phyloP scores from a whole-genome alignment of 2,113 vertebrate species.

The Psittacus erithacus region DNA sequence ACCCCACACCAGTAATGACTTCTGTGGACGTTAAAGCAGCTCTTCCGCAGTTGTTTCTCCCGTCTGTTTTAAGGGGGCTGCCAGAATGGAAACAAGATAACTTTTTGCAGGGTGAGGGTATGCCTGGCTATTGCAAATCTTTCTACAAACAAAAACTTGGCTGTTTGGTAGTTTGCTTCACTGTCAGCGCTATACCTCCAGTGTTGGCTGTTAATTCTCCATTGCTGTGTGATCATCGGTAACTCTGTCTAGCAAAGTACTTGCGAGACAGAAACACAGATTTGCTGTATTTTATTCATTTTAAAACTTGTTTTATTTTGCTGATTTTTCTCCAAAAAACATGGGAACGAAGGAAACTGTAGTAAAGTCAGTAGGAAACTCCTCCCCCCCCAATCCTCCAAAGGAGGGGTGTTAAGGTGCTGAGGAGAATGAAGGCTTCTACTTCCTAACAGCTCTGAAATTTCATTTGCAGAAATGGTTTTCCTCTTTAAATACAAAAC shows the following conservation, averaged over 20 bases:
- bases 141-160: not conserved
- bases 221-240: not conserved
- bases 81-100: not conserved
- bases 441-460: constrained; percentile 24
- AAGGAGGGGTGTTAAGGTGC: not conserved
- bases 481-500: not conserved
- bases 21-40: constrained; percentile 40
- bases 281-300: not conserved
- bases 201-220: not conserved
- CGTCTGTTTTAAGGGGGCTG: not conserved
- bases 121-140: not conserved
- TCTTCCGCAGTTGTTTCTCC: not conserved
- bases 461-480: constrained; percentile 59
- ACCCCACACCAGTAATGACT: not conserved
- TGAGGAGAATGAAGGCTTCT: not conserved
- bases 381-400: not conserved
- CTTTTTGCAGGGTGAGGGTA: not conserved
- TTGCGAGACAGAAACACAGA: not conserved
- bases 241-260: not conserved
- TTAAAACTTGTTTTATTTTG: not conserved
- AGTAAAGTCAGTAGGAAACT: not conserved
- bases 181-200: rapidly evolving
- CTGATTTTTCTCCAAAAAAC: not conserved
- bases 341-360: not conserved
- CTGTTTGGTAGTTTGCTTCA: not conserved